Percentiles rank a stretch among this genome's conserved stretches.
Conservation (phyloP, 2,113 vertebrate genomes). For the Syrmaticus mikado region DNA sequence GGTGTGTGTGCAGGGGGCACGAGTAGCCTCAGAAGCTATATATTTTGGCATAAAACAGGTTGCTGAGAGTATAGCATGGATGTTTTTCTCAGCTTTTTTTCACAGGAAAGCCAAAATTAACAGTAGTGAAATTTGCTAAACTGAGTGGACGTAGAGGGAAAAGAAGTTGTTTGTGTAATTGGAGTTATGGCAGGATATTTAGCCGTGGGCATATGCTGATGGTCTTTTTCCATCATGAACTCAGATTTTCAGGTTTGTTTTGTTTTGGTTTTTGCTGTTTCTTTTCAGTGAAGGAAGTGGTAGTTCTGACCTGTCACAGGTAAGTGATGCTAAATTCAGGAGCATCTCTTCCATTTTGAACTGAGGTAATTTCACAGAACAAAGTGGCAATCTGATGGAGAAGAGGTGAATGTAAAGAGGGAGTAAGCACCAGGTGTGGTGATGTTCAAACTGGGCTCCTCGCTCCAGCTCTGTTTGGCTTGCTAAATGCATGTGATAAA, state of each 20-base stretch:
- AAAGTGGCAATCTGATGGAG: not conserved
- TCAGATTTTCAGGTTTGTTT: not conserved
- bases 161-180: not conserved
- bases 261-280: not conserved
- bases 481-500: constrained; percentile 31
- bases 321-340: constrained; percentile 12
- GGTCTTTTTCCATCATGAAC: not conserved
- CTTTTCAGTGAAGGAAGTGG: not conserved
- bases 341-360: fast-evolving
- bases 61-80: not conserved
- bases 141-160: not conserved
- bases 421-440: not conserved
- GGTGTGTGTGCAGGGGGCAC: not conserved
- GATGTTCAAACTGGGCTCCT: not conserved
- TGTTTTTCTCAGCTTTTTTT: not conserved
- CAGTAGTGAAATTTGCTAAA: not conserved
- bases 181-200: not conserved
- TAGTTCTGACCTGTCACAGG: not conserved
- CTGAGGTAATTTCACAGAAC: not conserved
- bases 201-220: not conserved
- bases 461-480: not conserved
- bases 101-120: not conserved
- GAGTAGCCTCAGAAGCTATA: not conserved
- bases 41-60: not conserved
- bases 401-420: not conserved